Conservation (phyloP, 1,140 invertebrate genomes). For the Drosophila sechellia region DNA sequence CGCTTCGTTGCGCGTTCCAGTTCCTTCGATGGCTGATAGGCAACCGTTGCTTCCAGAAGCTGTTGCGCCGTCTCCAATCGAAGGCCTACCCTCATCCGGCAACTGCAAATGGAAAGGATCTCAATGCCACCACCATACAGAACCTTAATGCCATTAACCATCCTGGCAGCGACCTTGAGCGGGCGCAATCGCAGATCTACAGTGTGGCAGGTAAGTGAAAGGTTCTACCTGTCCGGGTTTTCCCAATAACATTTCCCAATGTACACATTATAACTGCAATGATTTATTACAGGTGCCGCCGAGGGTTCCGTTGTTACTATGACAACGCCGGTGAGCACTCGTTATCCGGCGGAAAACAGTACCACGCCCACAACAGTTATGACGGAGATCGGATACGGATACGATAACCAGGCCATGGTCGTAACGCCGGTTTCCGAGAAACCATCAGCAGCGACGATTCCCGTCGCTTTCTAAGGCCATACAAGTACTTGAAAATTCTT, state of each 20-base stretch:
- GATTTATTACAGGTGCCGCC: slow-evolving; percentile 60
- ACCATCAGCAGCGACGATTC: slow-evolving; percentile 31
- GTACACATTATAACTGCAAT: slow-evolving; percentile 6
- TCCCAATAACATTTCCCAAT: background rate
- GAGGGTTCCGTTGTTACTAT: slow-evolving; percentile 78
- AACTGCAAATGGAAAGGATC: slow-evolving; percentile 68
- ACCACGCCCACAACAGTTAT: slow-evolving; percentile 73
- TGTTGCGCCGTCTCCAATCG: slow-evolving; percentile 35
- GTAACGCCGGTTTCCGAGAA: slow-evolving; percentile 78
- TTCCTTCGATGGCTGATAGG: slow-evolving; percentile 55
- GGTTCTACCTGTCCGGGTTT: slow-evolving; percentile 34
- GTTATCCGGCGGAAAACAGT: slow-evolving; percentile 82
- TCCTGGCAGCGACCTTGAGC: slow-evolving; percentile 65
- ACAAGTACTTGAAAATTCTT: slow-evolving; percentile 1
- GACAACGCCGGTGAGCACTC: slow-evolving; percentile 77
- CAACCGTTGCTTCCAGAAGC: slow-evolving; percentile 42
- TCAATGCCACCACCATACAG: slow-evolving; percentile 76
- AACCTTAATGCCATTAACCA: slow-evolving; percentile 77
- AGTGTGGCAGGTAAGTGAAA: slow-evolving; percentile 77
- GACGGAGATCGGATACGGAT: slow-evolving; percentile 73
- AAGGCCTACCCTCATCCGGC: slow-evolving; percentile 44
- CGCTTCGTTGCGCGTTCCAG: slow-evolving; percentile 50
- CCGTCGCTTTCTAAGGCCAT: slow-evolving; percentile 53
- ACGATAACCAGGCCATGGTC: slow-evolving; percentile 80
- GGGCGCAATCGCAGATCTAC: slow-evolving; percentile 76